Percentiles rank a stretch among this genome's conserved stretches.
Conservation (phyloP, 2,113 vertebrate genomes). For the Dissostichus mawsoni region DNA sequence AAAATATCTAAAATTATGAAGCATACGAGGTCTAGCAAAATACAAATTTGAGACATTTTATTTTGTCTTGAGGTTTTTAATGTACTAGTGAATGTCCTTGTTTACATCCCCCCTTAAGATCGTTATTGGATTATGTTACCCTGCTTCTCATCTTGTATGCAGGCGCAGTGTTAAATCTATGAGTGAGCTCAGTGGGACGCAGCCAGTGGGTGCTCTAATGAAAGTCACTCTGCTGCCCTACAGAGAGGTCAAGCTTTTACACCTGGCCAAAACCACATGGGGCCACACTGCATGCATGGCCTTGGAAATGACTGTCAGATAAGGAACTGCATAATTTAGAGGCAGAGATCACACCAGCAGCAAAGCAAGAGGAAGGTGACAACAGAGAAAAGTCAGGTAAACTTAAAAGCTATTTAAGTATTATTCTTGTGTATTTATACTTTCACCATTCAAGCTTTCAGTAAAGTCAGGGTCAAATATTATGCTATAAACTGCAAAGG, state of each 20-base stretch:
- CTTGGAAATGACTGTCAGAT: conserved; percentile 77
- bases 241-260: conserved; percentile 82
- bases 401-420: conserved; percentile 3
- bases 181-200: conserved; percentile 68
- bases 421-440: background rate
- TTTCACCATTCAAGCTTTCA: background rate
- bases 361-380: conserved; percentile 9
- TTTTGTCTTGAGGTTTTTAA: background rate
- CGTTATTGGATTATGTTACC: conserved; percentile 53
- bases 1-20: too few relatives aligned
- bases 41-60: too few relatives aligned
- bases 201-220: conserved; percentile 72
- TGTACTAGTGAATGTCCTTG: conserved; percentile 18
- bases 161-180: conserved; percentile 55
- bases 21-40: too few relatives aligned
- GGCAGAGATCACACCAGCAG: conserved; percentile 34
- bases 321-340: conserved; percentile 73
- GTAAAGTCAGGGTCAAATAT: background rate
- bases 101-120: conserved; percentile 42
- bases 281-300: conserved; percentile 66
- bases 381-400: background rate
- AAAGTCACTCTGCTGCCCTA: conserved; percentile 79
- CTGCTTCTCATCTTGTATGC: conserved; percentile 55
- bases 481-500: background rate
- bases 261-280: conserved; percentile 77